Base-by-base conservation (phyloP, 92 coral and sea anemone genomes). In the Paragorgia papillata region DNA sequence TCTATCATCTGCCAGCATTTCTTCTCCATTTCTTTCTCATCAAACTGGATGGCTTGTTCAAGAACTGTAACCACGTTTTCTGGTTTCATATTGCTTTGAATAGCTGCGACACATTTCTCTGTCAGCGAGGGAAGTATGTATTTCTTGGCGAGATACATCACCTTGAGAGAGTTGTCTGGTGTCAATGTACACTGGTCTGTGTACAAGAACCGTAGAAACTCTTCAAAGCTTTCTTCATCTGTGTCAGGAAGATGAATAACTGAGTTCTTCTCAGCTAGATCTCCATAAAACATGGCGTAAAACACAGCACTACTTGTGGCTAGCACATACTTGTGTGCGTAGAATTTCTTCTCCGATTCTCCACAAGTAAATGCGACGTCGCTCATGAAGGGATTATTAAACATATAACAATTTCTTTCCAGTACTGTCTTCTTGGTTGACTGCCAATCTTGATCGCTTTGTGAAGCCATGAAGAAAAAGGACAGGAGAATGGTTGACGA, bases 1-100 rank as follows among this genome's bases (percentile, higher is more conserved):
- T 88, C 87, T 17, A 88, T 71, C 40, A 85, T 62, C 34, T 77
- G 34, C 92, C 89, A 88, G 74, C 89, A 88, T 13, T 66, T 49
- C 56, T 60, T 39, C 24, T 62, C 74, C 17, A 85, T 44, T 28
- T 71, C 73, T 62, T 64, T 83, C 57, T 85, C 84, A 2, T 75
- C 87, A 32, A 54, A 73, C 9, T 39, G 76, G 27, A 46, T 56
- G 22, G 85, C 86, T 1, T 41, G 76, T 14, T 88, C 86, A 18
- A 88, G 71, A 56, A 85, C 62, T 22, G 46, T 31, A 15, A 85
- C 69, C 28, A 85, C 89, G 35, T 88, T 82, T 9, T 83, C 74
- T 0, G 89, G 80, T 10, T 76, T 57, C 18, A 81, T 6, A 10
- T 75, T 62, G 9, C 61, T 29, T 54, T 25, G 20, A 4, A 88